phyloP scores from a whole-genome alignment of 2,888 invertebrate species.

The Willowsia nigromaculata region DNA sequence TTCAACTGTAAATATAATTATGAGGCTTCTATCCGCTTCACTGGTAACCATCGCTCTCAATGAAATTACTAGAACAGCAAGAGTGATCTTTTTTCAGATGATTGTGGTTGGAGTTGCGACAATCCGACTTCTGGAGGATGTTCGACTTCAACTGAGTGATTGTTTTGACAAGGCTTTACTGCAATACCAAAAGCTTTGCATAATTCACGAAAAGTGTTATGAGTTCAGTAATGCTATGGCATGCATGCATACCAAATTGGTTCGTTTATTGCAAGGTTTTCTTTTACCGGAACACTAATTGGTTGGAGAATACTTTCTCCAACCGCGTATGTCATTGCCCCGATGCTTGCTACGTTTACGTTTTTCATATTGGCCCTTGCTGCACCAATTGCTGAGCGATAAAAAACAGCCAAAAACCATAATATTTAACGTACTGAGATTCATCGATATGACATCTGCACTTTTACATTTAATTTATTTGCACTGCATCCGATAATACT shows the following conservation, averaged over 20 bases:
- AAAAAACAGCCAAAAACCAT: too few species aligned
- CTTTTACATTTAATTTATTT: too few species aligned
- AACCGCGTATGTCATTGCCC: neutral
- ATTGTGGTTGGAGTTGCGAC: neutral
- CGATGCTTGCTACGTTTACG: neutral
- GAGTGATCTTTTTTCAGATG: neutral
- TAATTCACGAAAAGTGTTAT: too few species aligned
- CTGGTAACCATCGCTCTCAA: neutral
- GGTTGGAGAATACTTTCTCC: neutral
- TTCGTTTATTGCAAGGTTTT: neutral
- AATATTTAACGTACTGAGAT: too few species aligned
- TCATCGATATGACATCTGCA: too few species aligned
- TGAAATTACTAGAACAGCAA: neutral
- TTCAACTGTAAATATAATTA: neutral
- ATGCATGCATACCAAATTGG: neutral
- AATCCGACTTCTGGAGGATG: neutral
- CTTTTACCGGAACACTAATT: neutral
- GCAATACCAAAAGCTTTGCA: too few species aligned
- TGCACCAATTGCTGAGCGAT: neutral
- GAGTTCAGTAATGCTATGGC: neutral
- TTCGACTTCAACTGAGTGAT: neutral
- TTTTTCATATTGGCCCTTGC: neutral
- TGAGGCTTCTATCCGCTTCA: neutral
- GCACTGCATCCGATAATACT: too few species aligned
- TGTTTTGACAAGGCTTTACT: too few species aligned